Conservation (phyloP, 1,140 invertebrate genomes). For the Euschistus heros region DNA sequence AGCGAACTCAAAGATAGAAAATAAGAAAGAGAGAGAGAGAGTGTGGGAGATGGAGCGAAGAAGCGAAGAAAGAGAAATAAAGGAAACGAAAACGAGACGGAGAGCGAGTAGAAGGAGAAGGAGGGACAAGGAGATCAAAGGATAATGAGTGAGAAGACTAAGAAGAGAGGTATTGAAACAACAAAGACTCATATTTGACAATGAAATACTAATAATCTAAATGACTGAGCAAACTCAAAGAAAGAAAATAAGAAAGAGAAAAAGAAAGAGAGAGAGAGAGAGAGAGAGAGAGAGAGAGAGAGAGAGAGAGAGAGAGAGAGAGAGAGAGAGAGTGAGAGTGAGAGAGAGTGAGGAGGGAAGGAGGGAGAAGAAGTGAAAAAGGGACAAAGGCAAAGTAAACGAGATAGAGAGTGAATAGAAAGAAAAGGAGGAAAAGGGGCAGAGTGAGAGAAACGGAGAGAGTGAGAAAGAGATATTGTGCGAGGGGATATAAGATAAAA, state of each 20-base stretch:
- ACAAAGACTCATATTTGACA: neutral
- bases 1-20: constrained; percentile 4
- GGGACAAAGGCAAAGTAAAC: neutral
- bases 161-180: neutral
- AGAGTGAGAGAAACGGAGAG: neutral
- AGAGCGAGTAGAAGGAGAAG: neutral
- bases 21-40: constrained; percentile 8
- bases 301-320: constrained; percentile 9
- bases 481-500: neutral
- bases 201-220: neutral
- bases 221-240: neutral
- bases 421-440: neutral
- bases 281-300: constrained; percentile 14
- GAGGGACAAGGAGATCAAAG: neutral
- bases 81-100: neutral
- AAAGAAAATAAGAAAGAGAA: neutral
- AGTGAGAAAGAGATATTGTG: neutral
- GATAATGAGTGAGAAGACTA: neutral
- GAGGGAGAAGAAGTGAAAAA: neutral
- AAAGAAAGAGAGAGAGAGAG: constrained; percentile 1
- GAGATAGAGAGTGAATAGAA: neutral
- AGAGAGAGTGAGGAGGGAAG: neutral
- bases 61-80: neutral
- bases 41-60: neutral
- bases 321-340: constrained; percentile 8